Evolutionary conservation across 2,113 vertebrate genomes (phyloP).

Genomic region (Dromaius novaehollandiae): DNA sequence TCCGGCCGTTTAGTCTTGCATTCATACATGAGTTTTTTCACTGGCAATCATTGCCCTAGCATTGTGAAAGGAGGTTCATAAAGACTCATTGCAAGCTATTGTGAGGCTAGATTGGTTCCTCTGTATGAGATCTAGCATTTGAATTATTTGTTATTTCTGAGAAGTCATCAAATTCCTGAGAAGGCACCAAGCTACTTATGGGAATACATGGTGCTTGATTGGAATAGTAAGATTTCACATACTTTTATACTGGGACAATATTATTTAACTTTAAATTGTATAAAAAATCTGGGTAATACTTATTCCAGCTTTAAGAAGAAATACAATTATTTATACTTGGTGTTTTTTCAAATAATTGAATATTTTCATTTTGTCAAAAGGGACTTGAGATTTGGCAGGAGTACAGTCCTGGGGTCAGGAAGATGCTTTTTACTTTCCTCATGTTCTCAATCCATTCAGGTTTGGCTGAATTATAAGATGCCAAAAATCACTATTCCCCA

Average conservation of each 20-base stretch:
- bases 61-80: conserved; percentile 22
- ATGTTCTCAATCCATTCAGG: not conserved
- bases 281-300: not conserved
- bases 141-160: conserved; percentile 62
- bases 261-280: not conserved
- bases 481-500: conserved; percentile 47
- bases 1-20: conserved; percentile 2
- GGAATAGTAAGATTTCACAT: conserved; percentile 18
- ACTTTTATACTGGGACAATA: not conserved
- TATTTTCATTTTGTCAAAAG: not conserved
- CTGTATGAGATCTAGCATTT: conserved; percentile 36
- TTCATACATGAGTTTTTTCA: conserved; percentile 37
- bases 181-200: not conserved
- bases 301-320: not conserved
- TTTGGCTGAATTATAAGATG: conserved; percentile 20
- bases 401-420: not conserved
- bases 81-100: conserved; percentile 55
- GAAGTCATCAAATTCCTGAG: conserved; percentile 27
- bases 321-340: not conserved
- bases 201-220: conserved; percentile 7
- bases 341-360: not conserved
- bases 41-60: conserved; percentile 46
- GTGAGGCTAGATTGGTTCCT: conserved; percentile 58
- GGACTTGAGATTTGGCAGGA: not conserved
- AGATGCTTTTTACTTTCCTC: conserved; percentile 4